These are phyloP conservation scores for Tichodroma muraria DNA, from an alignment of 2,113 vertebrate genomes.

Conservation along the genomic window DNA sequence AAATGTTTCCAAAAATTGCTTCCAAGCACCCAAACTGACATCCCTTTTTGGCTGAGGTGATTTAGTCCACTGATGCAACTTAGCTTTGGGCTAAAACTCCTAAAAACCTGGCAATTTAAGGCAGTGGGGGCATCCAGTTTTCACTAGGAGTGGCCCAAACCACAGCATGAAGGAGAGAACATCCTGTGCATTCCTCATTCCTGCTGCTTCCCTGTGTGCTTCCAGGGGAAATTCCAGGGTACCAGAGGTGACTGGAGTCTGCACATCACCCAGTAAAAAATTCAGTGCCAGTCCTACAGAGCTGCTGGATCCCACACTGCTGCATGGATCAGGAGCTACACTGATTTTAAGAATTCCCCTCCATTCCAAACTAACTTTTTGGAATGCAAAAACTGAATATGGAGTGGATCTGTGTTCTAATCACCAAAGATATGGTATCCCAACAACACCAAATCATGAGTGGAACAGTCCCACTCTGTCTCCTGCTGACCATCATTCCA, in stretches of 20 bases:
- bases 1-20: not conserved
- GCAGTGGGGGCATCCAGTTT: not conserved
- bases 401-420: not conserved
- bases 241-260: not conserved
- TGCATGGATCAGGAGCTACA: not conserved
- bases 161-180: not conserved
- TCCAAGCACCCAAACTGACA: not conserved
- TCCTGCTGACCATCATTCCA: not conserved
- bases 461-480: not conserved
- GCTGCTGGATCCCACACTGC: not conserved
- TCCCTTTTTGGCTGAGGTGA: not conserved
- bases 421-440: rapidly evolving
- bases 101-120: not conserved
- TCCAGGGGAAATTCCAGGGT: not conserved
- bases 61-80: not conserved
- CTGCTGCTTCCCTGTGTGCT: not conserved
- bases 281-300: not conserved
- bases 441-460: not conserved
- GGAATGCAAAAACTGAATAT: not conserved
- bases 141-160: not conserved
- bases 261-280: not conserved
- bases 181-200: not conserved
- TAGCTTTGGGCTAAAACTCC: not conserved
- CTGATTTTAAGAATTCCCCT: not conserved
- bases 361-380: not conserved